Conservation (phyloP, 2,113 vertebrate genomes). For the Actenoides hombroni region DNA sequence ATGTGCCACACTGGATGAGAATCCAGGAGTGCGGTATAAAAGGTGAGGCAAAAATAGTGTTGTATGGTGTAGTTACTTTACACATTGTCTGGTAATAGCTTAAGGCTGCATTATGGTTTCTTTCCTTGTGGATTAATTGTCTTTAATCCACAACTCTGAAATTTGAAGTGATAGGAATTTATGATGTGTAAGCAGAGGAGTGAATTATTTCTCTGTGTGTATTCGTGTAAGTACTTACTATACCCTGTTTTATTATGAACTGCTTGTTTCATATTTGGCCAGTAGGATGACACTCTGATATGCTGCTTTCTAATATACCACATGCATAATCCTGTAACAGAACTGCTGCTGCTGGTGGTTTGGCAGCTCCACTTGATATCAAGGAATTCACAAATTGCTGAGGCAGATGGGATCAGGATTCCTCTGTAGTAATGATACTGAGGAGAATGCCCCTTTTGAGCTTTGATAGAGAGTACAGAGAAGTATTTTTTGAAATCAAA, state of each 20-base stretch:
- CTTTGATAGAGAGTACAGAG: not conserved
- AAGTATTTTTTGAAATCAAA: not conserved
- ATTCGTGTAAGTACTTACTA: not conserved
- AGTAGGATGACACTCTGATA: not conserved
- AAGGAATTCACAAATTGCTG: not conserved
- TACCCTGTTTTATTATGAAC: not conserved
- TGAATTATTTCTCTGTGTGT: not conserved
- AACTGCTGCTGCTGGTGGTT: not conserved
- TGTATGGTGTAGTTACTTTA: not conserved
- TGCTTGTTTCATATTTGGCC: not conserved
- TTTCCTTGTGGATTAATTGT: not conserved
- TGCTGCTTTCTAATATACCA: not conserved
- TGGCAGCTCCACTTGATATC: not conserved
- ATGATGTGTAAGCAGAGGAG: not conserved
- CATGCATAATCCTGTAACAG: not conserved
- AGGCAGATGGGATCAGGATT: not conserved
- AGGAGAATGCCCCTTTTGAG: not conserved
- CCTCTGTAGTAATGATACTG: not conserved
- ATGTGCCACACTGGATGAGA: slow-evolving; percentile 92
- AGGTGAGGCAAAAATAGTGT: slow-evolving; percentile 71
- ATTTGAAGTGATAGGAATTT: not conserved
- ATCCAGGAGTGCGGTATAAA: slow-evolving; percentile 92
- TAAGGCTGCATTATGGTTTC: not conserved
- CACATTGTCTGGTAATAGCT: not conserved
- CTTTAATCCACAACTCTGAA: not conserved